Evolutionary conservation across 1,140 invertebrate species (phyloP).

Genomic region (Tetramorium parvispinum): DNA sequence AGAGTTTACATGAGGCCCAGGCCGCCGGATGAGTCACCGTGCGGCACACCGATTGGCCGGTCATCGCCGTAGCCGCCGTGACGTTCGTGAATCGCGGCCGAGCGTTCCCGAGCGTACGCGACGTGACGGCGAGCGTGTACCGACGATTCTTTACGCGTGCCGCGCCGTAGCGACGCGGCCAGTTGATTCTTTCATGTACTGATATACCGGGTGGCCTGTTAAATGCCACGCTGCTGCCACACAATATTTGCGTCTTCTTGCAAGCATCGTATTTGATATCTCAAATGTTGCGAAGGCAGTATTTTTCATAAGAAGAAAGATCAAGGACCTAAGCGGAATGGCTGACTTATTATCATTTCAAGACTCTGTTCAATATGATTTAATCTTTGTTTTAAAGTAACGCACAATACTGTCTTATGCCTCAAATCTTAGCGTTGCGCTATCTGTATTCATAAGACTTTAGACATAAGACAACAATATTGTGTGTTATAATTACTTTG

Average conservation of each 20-base stretch:
- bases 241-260: not conserved
- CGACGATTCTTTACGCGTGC: conserved; percentile 38
- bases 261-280: not conserved
- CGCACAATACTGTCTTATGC: no score
- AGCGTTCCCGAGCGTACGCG: conserved; percentile 60
- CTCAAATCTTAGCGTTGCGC: no score
- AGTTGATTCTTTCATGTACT: conserved; percentile 41
- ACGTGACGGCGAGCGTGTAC: conserved; percentile 25
- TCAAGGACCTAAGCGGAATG: no score
- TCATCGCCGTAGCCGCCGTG: conserved; percentile 54
- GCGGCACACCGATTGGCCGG: conserved; percentile 73
- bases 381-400: no score
- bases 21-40: conserved; percentile 76
- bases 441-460: no score
- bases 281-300: not conserved
- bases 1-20: conserved; percentile 79
- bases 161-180: conserved; percentile 28
- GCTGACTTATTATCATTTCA: no score
- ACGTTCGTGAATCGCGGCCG: conserved; percentile 73
- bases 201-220: conserved; percentile 21
- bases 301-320: not conserved
- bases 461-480: no score
- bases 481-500: no score
- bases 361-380: no score
- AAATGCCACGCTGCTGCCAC: not conserved